Conservation (phyloP, 2,888 invertebrate genomes). For the Osedax fenrisi region DNA sequence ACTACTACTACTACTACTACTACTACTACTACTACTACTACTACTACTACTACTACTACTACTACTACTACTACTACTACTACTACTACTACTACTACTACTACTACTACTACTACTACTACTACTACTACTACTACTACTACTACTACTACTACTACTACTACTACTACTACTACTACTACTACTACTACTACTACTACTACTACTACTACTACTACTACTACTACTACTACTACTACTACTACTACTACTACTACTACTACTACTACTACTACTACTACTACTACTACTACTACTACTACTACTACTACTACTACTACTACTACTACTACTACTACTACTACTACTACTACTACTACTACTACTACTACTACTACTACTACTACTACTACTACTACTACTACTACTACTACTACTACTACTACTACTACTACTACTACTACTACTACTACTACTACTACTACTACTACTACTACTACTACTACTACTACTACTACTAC, state of each 20-base stretch:
- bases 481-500: slow-evolving; percentile 11
- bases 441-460: slow-evolving; percentile 24
- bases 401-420: slow-evolving; percentile 23
- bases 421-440: slow-evolving; percentile 25
- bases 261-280: slow-evolving; percentile 6
- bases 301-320: background rate
- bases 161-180: slow-evolving; percentile 25
- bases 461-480: slow-evolving; percentile 5
- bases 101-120: slow-evolving; percentile 21
- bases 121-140: slow-evolving; percentile 25
- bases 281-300: slow-evolving; percentile 1
- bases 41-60: slow-evolving; percentile 27
- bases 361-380: slow-evolving; percentile 13
- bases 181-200: slow-evolving; percentile 25
- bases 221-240: slow-evolving; percentile 26
- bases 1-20: slow-evolving; percentile 20
- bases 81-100: slow-evolving; percentile 28
- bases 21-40: slow-evolving; percentile 22
- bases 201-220: slow-evolving; percentile 26
- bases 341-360: slow-evolving; percentile 3
- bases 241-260: slow-evolving; percentile 10
- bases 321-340: background rate
- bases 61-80: slow-evolving; percentile 27
- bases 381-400: slow-evolving; percentile 24
- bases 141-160: slow-evolving; percentile 27